Evolutionary conservation across 1,140 invertebrate genomes (phyloP).

Genomic region (Phortica variegata): DNA sequence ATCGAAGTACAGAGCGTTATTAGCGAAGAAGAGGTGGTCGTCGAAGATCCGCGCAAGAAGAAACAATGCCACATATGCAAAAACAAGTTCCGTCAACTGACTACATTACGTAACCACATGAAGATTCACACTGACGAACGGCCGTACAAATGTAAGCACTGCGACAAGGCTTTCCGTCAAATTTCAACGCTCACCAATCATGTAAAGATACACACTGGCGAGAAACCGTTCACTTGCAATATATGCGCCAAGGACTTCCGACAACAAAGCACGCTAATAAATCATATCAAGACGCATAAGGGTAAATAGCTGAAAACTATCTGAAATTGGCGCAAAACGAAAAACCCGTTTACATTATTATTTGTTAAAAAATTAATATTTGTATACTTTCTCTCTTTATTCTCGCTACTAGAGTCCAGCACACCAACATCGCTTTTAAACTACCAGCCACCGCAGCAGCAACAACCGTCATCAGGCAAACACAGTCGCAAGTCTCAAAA

Average conservation of each 20-base stretch:
- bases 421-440: conserved; percentile 48
- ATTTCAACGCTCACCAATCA: conserved; percentile 55
- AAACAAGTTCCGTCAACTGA: conserved; percentile 55
- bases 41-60: conserved; percentile 52
- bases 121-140: conserved; percentile 56
- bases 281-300: conserved; percentile 57
- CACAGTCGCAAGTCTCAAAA: conserved; percentile 36
- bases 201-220: conserved; percentile 55
- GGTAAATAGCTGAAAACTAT: no score
- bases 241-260: conserved; percentile 55
- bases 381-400: no score
- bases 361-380: no score
- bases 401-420: conserved; percentile 44
- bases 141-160: conserved; percentile 56
- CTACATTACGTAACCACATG: conserved; percentile 56
- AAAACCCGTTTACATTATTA: no score
- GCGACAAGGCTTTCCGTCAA: conserved; percentile 53
- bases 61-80: conserved; percentile 57
- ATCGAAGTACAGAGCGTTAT: conserved; percentile 48
- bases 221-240: conserved; percentile 55
- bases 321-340: no score
- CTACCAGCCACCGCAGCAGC: conserved; percentile 33
- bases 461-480: conserved; percentile 31
- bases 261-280: conserved; percentile 53
- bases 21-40: conserved; percentile 39